Percentiles rank a stretch among this genome's conserved stretches.
Conservation (phyloP, 1,140 invertebrate genomes). For the Magallana ariakensis region DNA sequence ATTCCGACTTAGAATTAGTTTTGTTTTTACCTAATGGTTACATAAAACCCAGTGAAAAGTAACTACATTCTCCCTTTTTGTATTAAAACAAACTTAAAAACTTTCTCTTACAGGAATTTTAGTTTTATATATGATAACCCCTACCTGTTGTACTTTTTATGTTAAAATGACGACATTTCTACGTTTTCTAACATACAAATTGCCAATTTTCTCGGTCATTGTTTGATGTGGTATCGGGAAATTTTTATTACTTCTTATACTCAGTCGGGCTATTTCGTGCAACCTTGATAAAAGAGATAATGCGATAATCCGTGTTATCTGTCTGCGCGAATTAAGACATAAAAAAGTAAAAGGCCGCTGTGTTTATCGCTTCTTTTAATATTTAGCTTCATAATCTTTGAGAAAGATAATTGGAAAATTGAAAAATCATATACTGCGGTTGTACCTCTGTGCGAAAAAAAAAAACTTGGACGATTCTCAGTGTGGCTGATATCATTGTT, state of each 20-base stretch:
- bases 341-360: not conserved
- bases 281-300: slow-evolving; percentile 12
- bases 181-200: too few species aligned
- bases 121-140: too few species aligned
- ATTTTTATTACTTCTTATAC: not conserved
- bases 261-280: not conserved
- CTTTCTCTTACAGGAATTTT: too few species aligned
- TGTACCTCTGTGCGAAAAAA: slow-evolving; percentile 2
- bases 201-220: not conserved
- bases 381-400: slow-evolving; percentile 6
- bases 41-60: too few species aligned
- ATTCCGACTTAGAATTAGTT: too few species aligned
- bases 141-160: too few species aligned
- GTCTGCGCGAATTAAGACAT: slow-evolving; percentile 10
- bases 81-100: too few species aligned
- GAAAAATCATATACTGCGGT: not conserved
- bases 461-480: not conserved
- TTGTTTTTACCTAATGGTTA: too few species aligned
- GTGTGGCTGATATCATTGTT: slow-evolving; percentile 4
- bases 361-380: not conserved
- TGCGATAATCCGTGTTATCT: not conserved
- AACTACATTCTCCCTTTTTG: too few species aligned
- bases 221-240: slow-evolving; percentile 7
- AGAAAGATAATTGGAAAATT: slow-evolving; percentile 9
- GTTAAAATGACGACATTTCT: too few species aligned